phyloP scores from a whole-genome alignment of 1,140 invertebrate species.

The Zelostemma sp. region DNA sequence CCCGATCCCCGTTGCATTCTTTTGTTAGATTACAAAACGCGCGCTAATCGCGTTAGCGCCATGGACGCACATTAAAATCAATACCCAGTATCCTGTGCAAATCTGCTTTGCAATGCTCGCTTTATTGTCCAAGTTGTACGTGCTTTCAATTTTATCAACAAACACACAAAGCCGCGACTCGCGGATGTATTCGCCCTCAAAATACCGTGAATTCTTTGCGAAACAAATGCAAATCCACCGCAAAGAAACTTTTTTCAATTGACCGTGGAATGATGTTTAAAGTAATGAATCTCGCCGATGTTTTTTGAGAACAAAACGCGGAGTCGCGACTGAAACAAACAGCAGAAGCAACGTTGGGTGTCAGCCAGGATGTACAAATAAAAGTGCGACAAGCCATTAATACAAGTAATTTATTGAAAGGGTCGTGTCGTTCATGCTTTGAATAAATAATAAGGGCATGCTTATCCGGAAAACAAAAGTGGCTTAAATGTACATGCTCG shows the following conservation, averaged over 20 bases:
- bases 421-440: conserved; percentile 66
- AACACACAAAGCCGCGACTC: not conserved
- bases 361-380: conserved; percentile 64
- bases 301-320: not conserved
- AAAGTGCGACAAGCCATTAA: conserved; percentile 67
- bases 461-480: conserved; percentile 38
- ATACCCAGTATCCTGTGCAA: not conserved
- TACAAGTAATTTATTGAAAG: conserved; percentile 67
- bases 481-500: conserved; percentile 56
- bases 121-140: not conserved
- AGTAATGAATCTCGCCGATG: too few species aligned
- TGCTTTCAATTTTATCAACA: not conserved
- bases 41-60: not conserved
- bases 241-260: too few species aligned
- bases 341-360: conserved; percentile 56
- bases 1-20: too few species aligned
- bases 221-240: not conserved
- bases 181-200: not conserved
- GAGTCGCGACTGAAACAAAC: conserved; percentile 6
- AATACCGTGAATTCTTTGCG: not conserved
- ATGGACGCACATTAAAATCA: not conserved
- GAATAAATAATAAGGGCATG: conserved; percentile 58
- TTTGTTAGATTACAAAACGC: not conserved
- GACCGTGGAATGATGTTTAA: too few species aligned
- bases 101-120: not conserved